Base-by-base conservation (phyloP, 2,888 invertebrate genomes). In the Lottia scabra region DNA sequence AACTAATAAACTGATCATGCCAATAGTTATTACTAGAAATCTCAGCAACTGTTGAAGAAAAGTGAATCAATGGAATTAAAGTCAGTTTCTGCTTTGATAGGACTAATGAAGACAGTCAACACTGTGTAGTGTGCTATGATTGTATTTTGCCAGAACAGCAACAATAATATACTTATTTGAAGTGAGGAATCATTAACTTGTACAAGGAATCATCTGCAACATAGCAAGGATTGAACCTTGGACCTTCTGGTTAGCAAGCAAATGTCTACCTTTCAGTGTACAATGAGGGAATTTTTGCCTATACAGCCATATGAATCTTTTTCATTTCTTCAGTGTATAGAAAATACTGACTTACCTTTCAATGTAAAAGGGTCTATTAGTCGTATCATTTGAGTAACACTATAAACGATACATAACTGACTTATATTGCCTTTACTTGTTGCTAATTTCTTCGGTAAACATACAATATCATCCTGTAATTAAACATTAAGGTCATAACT, bases 361-460 rank as follows among this genome's bases (percentile, higher is more conserved):
- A 87, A 80, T 48, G 91, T 91, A 72, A 82, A 83, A 1, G 98
- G 97, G 91, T 99, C 98, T 83, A 99, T 98, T 63, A 99, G 90
- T 89, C 97, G 96, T 76, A 99, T 92, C 30, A 94, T 92, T 87
- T 94, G 96, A 0, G 98, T 95, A 0, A 99, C 96, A 88, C 96
- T 93, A 80, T 94, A 92, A 13, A 98, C 94, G 69, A 99, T 91
- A 88, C 96, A 97, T 74, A 99, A 91, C 12, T 96, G 94, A 12
- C 94, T 94, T 81, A 99, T 95, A 73, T 95, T 95, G 1, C 96
- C 98, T 45, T 97, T 90, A 78, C 95, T 94, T 77, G 95, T 95
- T 0, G 96, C 94, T 80, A 97, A 88, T 87, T 95, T 95, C 87
- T 94, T 94, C 0, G 96, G 94, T 2, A 99, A 91, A 87, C 98